Evolutionary conservation across 2,888 invertebrate genomes (phyloP).

Genomic region (Antheraea assamensis): DNA sequence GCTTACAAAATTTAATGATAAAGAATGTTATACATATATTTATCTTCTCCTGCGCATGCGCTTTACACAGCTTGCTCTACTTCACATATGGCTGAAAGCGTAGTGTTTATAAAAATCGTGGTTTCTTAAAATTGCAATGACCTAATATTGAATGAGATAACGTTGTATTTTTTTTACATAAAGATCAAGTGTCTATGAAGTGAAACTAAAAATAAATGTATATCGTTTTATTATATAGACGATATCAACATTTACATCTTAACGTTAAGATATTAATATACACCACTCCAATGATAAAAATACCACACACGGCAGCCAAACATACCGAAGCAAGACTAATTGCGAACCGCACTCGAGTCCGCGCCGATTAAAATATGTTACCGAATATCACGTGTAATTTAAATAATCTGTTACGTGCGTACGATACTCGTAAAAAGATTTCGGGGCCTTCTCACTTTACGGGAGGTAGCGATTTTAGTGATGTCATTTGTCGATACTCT

Average conservation of each 20-base stretch:
- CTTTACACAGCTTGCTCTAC: too few relatives aligned
- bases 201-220: too few relatives aligned
- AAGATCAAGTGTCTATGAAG: too few relatives aligned
- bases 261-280: background rate
- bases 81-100: too few relatives aligned
- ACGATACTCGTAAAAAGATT: slow-evolving; percentile 9
- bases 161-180: too few relatives aligned
- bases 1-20: too few relatives aligned
- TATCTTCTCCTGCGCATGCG: too few relatives aligned
- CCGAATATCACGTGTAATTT: slow-evolving; percentile 25
- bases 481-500: slow-evolving; percentile 49
- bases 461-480: slow-evolving; percentile 52
- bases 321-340: slow-evolving; percentile 19
- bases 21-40: too few relatives aligned
- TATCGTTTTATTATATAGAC: too few relatives aligned
- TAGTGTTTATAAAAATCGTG: too few relatives aligned
- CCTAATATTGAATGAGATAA: too few relatives aligned
- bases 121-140: too few relatives aligned
- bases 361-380: slow-evolving; percentile 20
- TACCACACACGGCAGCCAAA: slow-evolving; percentile 20
- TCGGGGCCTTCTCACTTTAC: slow-evolving; percentile 45
- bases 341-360: slow-evolving; percentile 16
- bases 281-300: slow-evolving; percentile 9
- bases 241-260: slow-evolving; percentile 9
- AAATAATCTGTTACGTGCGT: slow-evolving; percentile 29